Evolutionary conservation across 2,113 vertebrate species (phyloP).

Genomic region (Thalassoma bifasciatum): DNA sequence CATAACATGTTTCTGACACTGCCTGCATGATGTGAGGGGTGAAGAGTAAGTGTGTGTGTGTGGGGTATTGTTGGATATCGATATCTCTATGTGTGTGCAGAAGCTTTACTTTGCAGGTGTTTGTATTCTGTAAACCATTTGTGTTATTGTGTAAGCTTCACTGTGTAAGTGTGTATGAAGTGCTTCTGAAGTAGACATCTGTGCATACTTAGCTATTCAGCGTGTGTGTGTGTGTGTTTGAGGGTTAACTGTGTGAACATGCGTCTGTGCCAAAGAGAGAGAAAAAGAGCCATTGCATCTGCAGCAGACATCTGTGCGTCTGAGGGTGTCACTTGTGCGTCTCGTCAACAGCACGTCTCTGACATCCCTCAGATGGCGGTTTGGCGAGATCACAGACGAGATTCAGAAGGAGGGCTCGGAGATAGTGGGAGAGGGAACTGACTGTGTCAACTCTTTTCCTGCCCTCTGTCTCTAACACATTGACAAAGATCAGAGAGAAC

Average conservation of each 20-base stretch:
- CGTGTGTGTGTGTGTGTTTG: conserved; percentile 14
- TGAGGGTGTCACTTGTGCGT: conserved; percentile 36
- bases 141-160: neutral
- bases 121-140: neutral
- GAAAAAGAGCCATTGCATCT: conserved; percentile 2
- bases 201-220: neutral
- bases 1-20: conserved; percentile 41
- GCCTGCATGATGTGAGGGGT: conserved; percentile 8
- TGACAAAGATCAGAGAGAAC: conserved; percentile 29
- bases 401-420: conserved; percentile 24
- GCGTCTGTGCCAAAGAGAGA: neutral
- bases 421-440: conserved; percentile 18
- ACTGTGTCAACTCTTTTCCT: neutral
- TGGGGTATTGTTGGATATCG: no score
- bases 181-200: conserved; percentile 8
- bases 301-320: conserved; percentile 32
- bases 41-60: neutral
- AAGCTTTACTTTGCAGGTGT: neutral
- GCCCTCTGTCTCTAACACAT: neutral
- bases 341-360: conserved; percentile 30
- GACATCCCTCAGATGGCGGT: conserved; percentile 28
- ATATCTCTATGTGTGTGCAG: conserved; percentile 6
- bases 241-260: conserved; percentile 1
- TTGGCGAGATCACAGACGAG: conserved; percentile 25
- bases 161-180: neutral